These are phyloP conservation scores for Pantherophis vulpinus DNA, from an alignment of 2,797 vertebrate genomes.

Conservation along the genomic window DNA sequence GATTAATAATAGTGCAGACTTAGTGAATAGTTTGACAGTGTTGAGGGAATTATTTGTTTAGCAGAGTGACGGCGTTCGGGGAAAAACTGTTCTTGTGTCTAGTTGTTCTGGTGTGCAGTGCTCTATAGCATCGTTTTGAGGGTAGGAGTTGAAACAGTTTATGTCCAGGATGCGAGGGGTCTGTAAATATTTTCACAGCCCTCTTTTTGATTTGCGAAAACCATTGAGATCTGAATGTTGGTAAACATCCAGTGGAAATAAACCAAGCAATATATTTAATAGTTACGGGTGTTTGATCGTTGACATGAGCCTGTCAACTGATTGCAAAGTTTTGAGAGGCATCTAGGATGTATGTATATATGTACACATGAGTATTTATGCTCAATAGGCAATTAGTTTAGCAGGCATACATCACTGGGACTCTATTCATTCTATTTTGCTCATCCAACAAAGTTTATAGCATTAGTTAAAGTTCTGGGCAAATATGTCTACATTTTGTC, in stretches of 20 bases:
- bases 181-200: no score
- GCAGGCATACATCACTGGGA: constrained; percentile 68
- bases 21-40: no score
- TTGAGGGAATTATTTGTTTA: no score
- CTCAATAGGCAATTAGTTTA: constrained; percentile 65
- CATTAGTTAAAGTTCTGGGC: constrained; percentile 27
- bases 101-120: no score
- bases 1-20: no score
- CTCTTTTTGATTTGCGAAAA: constrained; percentile 2
- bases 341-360: not conserved
- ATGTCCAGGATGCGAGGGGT: no score
- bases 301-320: constrained; percentile 27
- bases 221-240: constrained; percentile 24
- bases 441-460: constrained; percentile 66
- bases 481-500: constrained; percentile 39
- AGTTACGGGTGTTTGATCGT: constrained; percentile 20
- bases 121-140: no score
- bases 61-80: no score
- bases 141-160: no score
- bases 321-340: not conserved
- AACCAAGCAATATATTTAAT: not conserved
- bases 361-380: not conserved
- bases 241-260: not conserved
- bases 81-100: no score
- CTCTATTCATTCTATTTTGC: constrained; percentile 69